phyloP scores from a whole-genome alignment of 2,113 vertebrate genomes.

The Anhinga anhinga region DNA sequence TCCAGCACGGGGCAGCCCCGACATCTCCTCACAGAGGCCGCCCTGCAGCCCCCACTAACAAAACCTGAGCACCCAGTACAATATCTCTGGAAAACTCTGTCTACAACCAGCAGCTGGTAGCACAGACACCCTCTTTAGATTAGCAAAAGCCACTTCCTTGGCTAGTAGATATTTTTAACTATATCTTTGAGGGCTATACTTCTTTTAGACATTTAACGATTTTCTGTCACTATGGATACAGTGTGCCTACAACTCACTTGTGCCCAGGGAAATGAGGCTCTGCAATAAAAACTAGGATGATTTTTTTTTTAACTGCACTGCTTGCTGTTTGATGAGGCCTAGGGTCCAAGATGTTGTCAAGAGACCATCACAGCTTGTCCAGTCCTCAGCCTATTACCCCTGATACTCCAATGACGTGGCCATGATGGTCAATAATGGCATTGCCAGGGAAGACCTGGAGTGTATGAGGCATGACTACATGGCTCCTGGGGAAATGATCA shows the following conservation, averaged over 20 bases:
- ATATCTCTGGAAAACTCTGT: neutral
- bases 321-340: neutral
- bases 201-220: neutral
- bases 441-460: neutral
- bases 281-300: neutral
- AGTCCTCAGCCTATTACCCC: neutral
- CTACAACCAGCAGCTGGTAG: neutral
- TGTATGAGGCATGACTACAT: too few relatives aligned
- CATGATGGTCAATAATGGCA: neutral
- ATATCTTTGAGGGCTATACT: neutral
- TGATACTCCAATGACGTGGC: neutral
- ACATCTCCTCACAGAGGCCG: neutral
- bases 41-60: fast-evolving
- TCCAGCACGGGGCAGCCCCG: fast-evolving
- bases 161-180: neutral
- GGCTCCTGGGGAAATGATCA: neutral
- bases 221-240: neutral
- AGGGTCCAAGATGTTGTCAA: neutral
- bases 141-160: neutral
- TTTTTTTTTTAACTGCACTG: neutral
- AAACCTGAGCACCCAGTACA: fast-evolving
- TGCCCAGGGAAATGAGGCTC: neutral
- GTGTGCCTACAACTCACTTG: neutral
- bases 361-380: neutral
- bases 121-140: neutral